These are phyloP conservation scores for Archegozetes longisetosus DNA, from an alignment of 1,140 invertebrate genomes.

Conservation along the genomic window DNA sequence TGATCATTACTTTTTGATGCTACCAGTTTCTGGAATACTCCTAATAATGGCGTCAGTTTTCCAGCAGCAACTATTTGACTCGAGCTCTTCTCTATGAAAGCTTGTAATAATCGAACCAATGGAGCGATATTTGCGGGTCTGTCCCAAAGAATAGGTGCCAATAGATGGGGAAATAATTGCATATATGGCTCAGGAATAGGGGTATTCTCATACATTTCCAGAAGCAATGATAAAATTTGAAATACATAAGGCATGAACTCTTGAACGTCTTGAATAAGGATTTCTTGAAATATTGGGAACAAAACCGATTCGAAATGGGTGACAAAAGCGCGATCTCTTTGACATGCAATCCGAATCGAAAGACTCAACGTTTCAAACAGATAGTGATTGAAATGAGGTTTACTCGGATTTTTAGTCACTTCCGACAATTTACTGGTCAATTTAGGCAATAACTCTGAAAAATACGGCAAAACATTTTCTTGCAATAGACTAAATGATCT, in stretches of 20 bases:
- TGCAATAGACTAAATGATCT: constrained; percentile 64
- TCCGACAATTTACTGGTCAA: constrained; percentile 61
- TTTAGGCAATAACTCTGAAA: constrained; percentile 59
- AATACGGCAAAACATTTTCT: constrained; percentile 55
- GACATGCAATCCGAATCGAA: constrained; percentile 68
- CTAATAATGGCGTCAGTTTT: constrained; percentile 52
- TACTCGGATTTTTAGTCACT: constrained; percentile 83
- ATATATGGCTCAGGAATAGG: constrained; percentile 63
- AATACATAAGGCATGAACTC: constrained; percentile 97
- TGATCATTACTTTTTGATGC: constrained; percentile 89
- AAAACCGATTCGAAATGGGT: constrained; percentile 74
- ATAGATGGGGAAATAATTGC: constrained; percentile 67
- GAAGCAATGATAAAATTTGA: constrained; percentile 78
- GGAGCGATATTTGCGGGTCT: constrained; percentile 77
- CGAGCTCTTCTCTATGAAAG: constrained; percentile 58
- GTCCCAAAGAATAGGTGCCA: constrained; percentile 79
- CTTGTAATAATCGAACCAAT: constrained; percentile 67
- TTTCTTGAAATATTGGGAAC: constrained; percentile 82
- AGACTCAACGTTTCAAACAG: constrained; percentile 84
- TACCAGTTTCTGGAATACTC: constrained; percentile 90
- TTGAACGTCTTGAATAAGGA: constrained; percentile 82
- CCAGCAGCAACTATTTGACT: constrained; percentile 49
- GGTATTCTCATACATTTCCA: constrained; percentile 50
- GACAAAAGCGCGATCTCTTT: constrained; percentile 55
- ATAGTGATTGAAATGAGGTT: constrained; percentile 94